Evolutionary conservation across 1,140 invertebrate genomes (phyloP).

Genomic region (Solen grandis): DNA sequence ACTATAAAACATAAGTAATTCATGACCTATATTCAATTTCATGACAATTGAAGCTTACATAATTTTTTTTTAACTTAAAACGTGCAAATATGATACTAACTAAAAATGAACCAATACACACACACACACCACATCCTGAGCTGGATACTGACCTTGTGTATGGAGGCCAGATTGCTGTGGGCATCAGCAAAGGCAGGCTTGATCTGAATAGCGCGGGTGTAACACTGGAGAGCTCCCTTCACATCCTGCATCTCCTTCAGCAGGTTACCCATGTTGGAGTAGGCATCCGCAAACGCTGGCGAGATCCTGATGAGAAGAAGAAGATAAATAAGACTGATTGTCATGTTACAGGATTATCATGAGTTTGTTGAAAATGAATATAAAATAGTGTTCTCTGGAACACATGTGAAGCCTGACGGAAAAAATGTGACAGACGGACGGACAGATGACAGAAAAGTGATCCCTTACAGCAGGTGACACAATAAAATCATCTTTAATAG

Average conservation of each 20-base stretch:
- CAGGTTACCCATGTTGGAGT: constrained; percentile 99
- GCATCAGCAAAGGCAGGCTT: constrained; percentile 99
- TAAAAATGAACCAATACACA: neutral
- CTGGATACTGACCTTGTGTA: constrained; percentile 89
- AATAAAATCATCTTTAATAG: too few relatives aligned
- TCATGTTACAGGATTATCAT: too few relatives aligned
- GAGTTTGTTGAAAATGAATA: too few relatives aligned
- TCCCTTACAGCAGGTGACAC: too few relatives aligned
- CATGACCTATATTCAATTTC: too few relatives aligned
- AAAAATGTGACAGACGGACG: too few relatives aligned
- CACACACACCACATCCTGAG: neutral
- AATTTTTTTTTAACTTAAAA: neutral
- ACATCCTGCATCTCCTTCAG: constrained; percentile 99
- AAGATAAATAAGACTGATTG: too few relatives aligned
- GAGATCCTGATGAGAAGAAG: constrained; percentile 85
- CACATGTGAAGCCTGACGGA: too few relatives aligned
- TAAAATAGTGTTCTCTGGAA: too few relatives aligned
- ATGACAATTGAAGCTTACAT: too few relatives aligned
- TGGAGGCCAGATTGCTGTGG: constrained; percentile 98
- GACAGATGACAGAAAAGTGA: too few relatives aligned
- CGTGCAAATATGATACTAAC: neutral
- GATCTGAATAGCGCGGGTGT: constrained; percentile 98
- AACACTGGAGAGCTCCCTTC: constrained; percentile 96
- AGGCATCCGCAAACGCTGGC: constrained; percentile 97
- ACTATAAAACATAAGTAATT: too few relatives aligned